phyloP scores from a whole-genome alignment of 2,888 invertebrate species.

The Lymantria dispar region DNA sequence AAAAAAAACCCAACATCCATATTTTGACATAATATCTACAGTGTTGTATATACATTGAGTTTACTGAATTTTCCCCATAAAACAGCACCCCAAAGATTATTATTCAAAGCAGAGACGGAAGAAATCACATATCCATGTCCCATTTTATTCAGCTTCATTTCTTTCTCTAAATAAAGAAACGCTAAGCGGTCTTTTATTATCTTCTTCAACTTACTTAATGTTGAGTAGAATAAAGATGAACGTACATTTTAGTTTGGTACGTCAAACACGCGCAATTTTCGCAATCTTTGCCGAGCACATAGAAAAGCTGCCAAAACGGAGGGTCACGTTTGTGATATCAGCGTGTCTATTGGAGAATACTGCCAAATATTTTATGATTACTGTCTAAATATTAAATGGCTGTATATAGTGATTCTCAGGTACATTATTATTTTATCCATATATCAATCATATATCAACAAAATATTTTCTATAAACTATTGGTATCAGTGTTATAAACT shows the following conservation, averaged over 20 bases:
- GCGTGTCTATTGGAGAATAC: conserved; percentile 45
- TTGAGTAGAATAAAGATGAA: conserved; percentile 50
- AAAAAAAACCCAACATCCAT: too few species aligned
- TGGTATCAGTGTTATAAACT: too few species aligned
- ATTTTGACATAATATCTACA: too few species aligned
- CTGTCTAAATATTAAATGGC: conserved; percentile 18
- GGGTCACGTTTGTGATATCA: conserved; percentile 38
- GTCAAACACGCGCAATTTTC: conserved; percentile 35
- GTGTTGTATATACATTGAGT: too few species aligned
- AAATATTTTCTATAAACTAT: neutral
- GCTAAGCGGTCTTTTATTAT: conserved; percentile 55
- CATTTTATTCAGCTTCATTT: conserved; percentile 46
- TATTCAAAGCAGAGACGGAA: conserved; percentile 39
- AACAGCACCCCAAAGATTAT: conserved; percentile 21
- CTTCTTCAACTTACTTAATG: conserved; percentile 44
- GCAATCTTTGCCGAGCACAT: conserved; percentile 35
- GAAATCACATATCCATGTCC: conserved; percentile 45
- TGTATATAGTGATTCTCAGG: neutral
- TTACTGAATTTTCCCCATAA: conserved; percentile 5
- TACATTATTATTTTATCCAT: neutral
- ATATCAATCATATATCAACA: neutral
- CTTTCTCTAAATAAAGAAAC: conserved; percentile 48
- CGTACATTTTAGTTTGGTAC: conserved; percentile 41
- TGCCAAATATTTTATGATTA: conserved; percentile 33
- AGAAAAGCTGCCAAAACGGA: conserved; percentile 46